Conservation (phyloP, 2,888 invertebrate genomes). For the Drosophila fulvimacula region DNA sequence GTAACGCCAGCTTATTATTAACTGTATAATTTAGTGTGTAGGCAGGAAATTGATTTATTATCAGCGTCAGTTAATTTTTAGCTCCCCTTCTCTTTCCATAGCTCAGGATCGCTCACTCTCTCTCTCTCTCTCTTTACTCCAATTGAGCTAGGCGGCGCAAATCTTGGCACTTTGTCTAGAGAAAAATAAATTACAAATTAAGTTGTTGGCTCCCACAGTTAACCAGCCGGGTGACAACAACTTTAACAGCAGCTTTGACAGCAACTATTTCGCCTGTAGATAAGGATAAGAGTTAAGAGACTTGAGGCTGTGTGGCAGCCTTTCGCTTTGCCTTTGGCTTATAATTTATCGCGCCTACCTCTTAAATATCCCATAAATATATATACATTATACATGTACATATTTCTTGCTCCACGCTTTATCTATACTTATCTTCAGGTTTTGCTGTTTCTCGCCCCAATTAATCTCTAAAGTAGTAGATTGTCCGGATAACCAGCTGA, state of each 20-base stretch:
- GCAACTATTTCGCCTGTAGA: conserved; percentile 56
- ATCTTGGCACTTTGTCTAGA: conserved; percentile 48
- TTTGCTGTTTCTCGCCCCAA: conserved; percentile 48
- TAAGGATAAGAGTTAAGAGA: conserved; percentile 62
- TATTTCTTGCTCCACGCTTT: conserved; percentile 11
- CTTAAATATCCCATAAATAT: not conserved
- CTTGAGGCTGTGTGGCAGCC: conserved; percentile 41
- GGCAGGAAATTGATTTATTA: conserved; percentile 81
- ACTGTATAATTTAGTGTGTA: conserved; percentile 78
- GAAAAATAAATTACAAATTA: conserved; percentile 73
- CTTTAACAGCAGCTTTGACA: conserved; percentile 27
- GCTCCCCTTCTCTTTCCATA: conserved; percentile 5
- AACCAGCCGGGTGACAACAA: conserved; percentile 54
- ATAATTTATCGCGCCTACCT: conserved; percentile 73
- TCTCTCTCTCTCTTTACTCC: conserved; percentile 28
- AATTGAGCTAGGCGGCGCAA: conserved; percentile 64
- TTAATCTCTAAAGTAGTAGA: conserved; percentile 51
- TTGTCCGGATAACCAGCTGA: conserved; percentile 20
- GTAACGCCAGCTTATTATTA: conserved; percentile 73
- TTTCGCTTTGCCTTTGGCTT: conserved; percentile 44
- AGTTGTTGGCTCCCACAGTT: conserved; percentile 81
- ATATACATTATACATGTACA: not conserved
- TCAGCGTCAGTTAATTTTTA: conserved; percentile 75
- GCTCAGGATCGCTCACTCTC: not conserved
- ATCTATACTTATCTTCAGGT: conserved; percentile 58